Evolutionary conservation across 1,140 invertebrate genomes (phyloP), one percentile per base, ranked within the genome.

Genomic region (Phymorhynchus buccinoides): DNA sequence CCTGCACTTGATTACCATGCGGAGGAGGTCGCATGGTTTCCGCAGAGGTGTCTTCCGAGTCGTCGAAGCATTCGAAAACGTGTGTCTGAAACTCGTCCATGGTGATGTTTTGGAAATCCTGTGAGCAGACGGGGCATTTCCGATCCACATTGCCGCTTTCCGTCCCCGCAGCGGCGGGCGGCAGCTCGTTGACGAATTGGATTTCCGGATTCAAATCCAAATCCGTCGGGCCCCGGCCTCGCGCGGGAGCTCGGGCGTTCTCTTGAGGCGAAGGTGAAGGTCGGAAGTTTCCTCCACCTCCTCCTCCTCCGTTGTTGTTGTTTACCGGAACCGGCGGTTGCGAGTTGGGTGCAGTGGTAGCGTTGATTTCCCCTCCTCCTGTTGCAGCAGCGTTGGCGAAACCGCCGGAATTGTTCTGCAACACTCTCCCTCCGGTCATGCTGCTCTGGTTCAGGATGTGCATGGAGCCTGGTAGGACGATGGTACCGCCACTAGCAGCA

Each of bases 41-140:
- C 14, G 85, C 85, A 3, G 62, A n/a, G 22, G 4, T 37, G 3
- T 83, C 81, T 18, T 80, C 78, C 1, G 86, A 88, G 78, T 89
- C 88, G 81, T 91, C 90, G 39, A 91, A 89, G 88, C 90, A 91
- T 39, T 90, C 86, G 84, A 90, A 89, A 1, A 91, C 90, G 80
- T 91, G 90, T 41, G 88, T 87, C 83, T 91, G 90, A 84, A 91
- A 91, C 3, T 90, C 88, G 35, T 90, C 88, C 86, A 90, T 89
- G 35, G 85, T 85, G 56, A 89, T 75, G 35, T 86, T 83, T 6
- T 84, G 82, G 78, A 88, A 91, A 68, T 90, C 86, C 66, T 86
- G 80, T 44, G 62, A 87, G 87, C 90, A 91, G 0, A 89, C 87
- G n/a, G 90, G 90, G 82, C 90, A 91, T 18, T 88, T 85, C 16